phyloP scores from a whole-genome alignment of 2,888 invertebrate genomes.

The Megamerina dolium region DNA sequence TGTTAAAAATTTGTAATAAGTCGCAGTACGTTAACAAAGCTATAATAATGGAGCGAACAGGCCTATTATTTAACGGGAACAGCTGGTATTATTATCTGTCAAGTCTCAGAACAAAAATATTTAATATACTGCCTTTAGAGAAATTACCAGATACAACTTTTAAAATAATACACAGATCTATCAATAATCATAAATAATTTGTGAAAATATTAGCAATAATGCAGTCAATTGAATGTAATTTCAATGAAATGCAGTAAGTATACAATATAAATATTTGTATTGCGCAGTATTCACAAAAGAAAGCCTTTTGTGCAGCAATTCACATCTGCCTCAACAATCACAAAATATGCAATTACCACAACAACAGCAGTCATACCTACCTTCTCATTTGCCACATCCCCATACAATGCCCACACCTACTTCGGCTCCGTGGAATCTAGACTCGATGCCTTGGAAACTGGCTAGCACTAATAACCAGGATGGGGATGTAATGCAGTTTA shows the following conservation, averaged over 20 bases:
- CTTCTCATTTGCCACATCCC: slow-evolving; percentile 7
- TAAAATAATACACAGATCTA: no score
- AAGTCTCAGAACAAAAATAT: no score
- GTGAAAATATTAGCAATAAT: no score
- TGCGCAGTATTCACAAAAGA: no score
- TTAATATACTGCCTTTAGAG: no score
- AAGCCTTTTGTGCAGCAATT: background rate
- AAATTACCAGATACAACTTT: no score
- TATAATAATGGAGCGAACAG: no score
- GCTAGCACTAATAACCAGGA: slow-evolving; percentile 44
- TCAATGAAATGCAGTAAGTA: slow-evolving; percentile 6
- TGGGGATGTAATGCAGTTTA: slow-evolving; percentile 38
- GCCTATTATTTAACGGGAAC: no score
- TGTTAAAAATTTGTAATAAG: no score
- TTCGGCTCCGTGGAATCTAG: slow-evolving; percentile 50
- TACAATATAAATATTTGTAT: background rate
- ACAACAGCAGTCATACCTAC: slow-evolving; percentile 3
- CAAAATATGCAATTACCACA: background rate
- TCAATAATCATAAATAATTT: no score
- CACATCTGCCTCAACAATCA: background rate
- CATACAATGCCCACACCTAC: slow-evolving; percentile 31
- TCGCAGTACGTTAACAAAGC: no score
- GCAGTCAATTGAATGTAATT: background rate
- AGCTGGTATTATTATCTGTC: no score
- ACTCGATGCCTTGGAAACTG: slow-evolving; percentile 52